These are phyloP conservation scores for Biston betularia DNA, from an alignment of 2,888 invertebrate genomes.

Conservation along the genomic window DNA sequence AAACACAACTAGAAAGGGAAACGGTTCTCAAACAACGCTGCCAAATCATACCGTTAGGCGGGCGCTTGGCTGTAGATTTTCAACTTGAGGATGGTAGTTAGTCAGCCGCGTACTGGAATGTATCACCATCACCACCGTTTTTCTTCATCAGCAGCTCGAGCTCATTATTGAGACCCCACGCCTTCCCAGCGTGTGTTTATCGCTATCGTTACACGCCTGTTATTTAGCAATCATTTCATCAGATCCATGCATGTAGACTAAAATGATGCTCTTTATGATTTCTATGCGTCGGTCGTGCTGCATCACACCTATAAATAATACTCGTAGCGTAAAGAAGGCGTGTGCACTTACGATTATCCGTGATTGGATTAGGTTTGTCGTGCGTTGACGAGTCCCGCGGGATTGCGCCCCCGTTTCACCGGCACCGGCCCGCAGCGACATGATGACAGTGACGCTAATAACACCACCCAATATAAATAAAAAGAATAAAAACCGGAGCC, in stretches of 20 bases:
- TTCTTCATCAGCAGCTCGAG: too few species aligned
- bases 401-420: constrained; percentile 66
- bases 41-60: too few species aligned
- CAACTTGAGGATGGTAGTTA: too few species aligned
- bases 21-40: too few species aligned
- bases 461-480: constrained; percentile 64
- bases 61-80: too few species aligned
- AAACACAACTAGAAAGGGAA: too few species aligned
- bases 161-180: too few species aligned
- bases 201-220: too few species aligned
- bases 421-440: constrained; percentile 72
- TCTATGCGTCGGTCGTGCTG: constrained; percentile 18
- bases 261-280: background rate
- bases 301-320: constrained; percentile 49
- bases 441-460: constrained; percentile 70
- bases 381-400: constrained; percentile 88
- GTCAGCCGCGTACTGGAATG: too few species aligned
- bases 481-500: constrained; percentile 66
- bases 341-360: constrained; percentile 68
- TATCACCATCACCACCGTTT: too few species aligned
- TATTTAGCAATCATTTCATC: background rate
- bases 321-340: constrained; percentile 62
- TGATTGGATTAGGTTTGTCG: constrained; percentile 89
- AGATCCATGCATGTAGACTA: background rate
- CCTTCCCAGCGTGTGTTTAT: too few species aligned